Percentiles rank a stretch among this genome's conserved stretches.
phyloP scores from a whole-genome alignment of 2,113 vertebrate genomes.

The Laticauda laticaudata region DNA sequence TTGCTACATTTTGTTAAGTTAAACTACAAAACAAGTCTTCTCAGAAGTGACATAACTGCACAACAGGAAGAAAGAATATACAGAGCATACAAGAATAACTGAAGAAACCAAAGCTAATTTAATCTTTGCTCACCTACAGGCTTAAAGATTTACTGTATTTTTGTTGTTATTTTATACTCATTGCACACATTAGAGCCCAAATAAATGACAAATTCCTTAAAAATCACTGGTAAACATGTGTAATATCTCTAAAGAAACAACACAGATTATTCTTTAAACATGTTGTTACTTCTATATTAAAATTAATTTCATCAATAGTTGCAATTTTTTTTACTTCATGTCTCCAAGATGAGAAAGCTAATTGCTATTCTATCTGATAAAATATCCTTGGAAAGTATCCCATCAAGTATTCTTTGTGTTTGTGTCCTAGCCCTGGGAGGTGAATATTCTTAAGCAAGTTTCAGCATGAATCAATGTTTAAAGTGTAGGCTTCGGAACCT shows the following conservation, averaged over 20 bases:
- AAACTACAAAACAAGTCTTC: neutral
- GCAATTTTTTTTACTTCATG: neutral
- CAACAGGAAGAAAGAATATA: neutral
- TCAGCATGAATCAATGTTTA: conserved; percentile 4
- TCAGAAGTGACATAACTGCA: neutral
- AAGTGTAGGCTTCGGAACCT: neutral
- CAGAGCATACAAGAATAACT: neutral
- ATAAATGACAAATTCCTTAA: neutral
- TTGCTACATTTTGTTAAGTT: neutral
- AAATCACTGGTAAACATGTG: neutral
- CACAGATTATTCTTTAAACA: neutral
- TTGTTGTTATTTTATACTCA: neutral
- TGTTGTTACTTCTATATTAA: neutral
- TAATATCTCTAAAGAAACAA: neutral
- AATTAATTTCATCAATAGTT: neutral
- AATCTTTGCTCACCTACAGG: neutral
- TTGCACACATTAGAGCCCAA: neutral
- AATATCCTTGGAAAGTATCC: neutral
- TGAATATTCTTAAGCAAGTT: conserved; percentile 19
- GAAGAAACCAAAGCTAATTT: neutral
- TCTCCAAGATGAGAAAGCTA: neutral
- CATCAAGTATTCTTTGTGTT: neutral
- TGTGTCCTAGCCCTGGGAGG: conserved; percentile 24
- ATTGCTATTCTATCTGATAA: neutral
- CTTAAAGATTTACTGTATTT: neutral